Conservation (phyloP, 2,113 vertebrate species). For the Lophotis ruficrista region DNA sequence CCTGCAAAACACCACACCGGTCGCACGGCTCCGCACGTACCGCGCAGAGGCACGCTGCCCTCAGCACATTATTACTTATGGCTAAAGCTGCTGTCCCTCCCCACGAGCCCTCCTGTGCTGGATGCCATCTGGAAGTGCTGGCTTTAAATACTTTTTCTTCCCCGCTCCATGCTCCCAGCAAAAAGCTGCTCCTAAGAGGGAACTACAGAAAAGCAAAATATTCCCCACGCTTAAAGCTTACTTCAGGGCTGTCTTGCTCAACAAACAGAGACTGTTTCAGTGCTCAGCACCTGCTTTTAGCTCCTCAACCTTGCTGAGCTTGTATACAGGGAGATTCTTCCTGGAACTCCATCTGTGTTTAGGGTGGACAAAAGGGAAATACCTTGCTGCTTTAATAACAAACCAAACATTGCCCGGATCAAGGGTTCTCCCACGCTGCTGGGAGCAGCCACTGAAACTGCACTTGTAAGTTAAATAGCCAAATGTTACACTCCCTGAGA, state of each 20-base stretch:
- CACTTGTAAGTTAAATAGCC: neutral
- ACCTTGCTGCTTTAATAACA: neutral
- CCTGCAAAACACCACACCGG: neutral
- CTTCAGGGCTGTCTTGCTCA: neutral
- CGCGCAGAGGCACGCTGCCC: neutral
- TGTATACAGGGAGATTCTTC: neutral
- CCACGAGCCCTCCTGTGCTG: neutral
- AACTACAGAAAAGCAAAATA: neutral
- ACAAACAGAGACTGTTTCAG: neutral
- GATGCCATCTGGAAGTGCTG: neutral
- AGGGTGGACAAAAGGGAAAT: neutral
- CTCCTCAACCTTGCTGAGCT: neutral
- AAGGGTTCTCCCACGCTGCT: neutral
- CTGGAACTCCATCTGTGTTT: neutral
- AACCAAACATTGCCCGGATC: neutral
- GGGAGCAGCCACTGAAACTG: neutral
- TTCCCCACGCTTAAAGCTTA: neutral
- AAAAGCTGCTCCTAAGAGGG: neutral
- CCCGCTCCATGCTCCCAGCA: neutral
- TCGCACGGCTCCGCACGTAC: rapidly evolving
- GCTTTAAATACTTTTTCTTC: neutral
- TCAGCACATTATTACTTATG: rapidly evolving
- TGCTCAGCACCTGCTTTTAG: neutral
- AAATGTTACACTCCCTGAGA: neutral
- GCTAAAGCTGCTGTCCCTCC: neutral